Evolutionary conservation across 2,888 invertebrate species (phyloP).

Genomic region (Synanthedon vespiformis): DNA sequence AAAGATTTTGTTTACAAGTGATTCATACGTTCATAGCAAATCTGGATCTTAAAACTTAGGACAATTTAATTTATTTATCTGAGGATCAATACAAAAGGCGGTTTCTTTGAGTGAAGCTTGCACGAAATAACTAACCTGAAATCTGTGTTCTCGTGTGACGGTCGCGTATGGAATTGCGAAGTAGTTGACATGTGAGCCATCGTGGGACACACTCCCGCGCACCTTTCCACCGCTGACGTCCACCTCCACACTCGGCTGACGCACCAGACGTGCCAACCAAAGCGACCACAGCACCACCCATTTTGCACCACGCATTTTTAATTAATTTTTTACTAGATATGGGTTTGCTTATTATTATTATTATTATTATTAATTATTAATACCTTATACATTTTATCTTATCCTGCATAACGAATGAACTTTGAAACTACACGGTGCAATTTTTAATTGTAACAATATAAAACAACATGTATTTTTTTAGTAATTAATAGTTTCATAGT

Average conservation of each 20-base stretch:
- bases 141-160: conserved; percentile 21
- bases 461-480: no score
- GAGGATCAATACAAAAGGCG: not conserved
- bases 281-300: conserved; percentile 53
- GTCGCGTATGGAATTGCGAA: conserved; percentile 44
- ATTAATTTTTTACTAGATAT: no score
- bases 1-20: no score
- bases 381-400: not conserved
- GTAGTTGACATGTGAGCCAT: conserved; percentile 33
- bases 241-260: conserved; percentile 36
- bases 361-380: no score
- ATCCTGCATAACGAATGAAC: not conserved
- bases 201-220: conserved; percentile 31
- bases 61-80: no score
- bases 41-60: no score
- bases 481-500: no score
- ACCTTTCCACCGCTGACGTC: conserved; percentile 30
- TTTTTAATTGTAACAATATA: no score
- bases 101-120: not conserved
- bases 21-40: no score
- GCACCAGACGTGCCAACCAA: conserved; percentile 41
- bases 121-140: conserved; percentile 27
- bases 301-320: conserved; percentile 10
- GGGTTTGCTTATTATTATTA: no score
- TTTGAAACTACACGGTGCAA: not conserved